phyloP scores from a whole-genome alignment of 2,888 invertebrate genomes.

The Cyclophora punctaria region DNA sequence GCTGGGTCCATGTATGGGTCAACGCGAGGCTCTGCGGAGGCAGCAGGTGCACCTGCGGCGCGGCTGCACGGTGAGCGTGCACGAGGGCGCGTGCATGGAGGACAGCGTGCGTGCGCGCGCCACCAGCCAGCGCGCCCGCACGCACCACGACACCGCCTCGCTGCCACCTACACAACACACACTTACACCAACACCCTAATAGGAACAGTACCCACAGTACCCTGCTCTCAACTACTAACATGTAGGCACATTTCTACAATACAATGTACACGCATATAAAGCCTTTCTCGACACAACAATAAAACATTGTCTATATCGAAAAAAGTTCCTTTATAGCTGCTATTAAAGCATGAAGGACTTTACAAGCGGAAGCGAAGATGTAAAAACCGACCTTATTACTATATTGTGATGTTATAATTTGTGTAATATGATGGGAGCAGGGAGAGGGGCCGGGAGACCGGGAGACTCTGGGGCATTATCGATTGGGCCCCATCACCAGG shows the following conservation, averaged over 20 bases:
- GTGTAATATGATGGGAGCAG: conserved; percentile 48
- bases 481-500: conserved; percentile 65
- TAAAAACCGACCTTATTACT: conserved; percentile 65
- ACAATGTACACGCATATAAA: conserved; percentile 5
- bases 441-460: conserved; percentile 54
- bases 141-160: conserved; percentile 33
- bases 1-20: background rate
- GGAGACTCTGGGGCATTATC: conserved; percentile 64
- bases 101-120: conserved; percentile 41
- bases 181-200: conserved; percentile 1
- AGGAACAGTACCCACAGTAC: background rate
- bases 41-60: conserved; percentile 50
- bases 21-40: conserved; percentile 18
- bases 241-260: too few species aligned
- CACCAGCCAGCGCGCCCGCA: conserved; percentile 37
- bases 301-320: conserved; percentile 37
- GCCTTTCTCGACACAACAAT: conserved; percentile 35
- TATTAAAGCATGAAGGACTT: conserved; percentile 53
- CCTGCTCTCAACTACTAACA: too few species aligned
- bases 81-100: conserved; percentile 49
- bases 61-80: conserved; percentile 44
- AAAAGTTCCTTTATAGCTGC: conserved; percentile 57
- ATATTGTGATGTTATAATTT: conserved; percentile 66
- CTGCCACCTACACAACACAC: background rate
- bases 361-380: conserved; percentile 47